Evolutionary conservation across 1,140 invertebrate genomes (phyloP), one percentile per base, ranked within the genome.

Genomic region (Magallana angulata): DNA sequence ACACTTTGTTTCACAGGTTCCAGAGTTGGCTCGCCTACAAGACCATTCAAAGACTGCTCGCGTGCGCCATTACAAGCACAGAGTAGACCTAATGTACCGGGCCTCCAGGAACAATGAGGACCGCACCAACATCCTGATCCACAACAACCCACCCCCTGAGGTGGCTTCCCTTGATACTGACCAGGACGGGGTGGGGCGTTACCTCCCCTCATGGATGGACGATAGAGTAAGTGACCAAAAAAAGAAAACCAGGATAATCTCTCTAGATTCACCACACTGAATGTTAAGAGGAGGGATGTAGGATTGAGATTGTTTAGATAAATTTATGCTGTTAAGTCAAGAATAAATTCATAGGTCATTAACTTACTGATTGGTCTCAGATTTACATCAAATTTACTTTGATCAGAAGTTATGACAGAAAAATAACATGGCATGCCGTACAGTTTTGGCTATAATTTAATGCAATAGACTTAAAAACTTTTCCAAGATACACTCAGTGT

Each of bases 41-140:
- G 93, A 93, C 86, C 90, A 92, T 60, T 90, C 92, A 1, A 80
- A 89, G 36, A 80, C 91, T 58, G 82, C 81, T 7, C 18, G 86
- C 60, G 89, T 90, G 0, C 58, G 89, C 58, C 58, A 90, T 18
- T 87, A 85, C 16, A 86, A 89, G 9, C 93, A 93, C 88, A 93
- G 93, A 84, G 89, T 90, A 18, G 91, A 93, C 81, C 80, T 94
- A 62, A 94, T 94, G 94, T 93, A 91, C 81, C 89, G 92, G 57
- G 91, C 93, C 6, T 93, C 94, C 0, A 68, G 89, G 18, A 92
- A 57, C 48, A 94, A 94, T 82, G 84, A 91, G 68, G 92, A 94
- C 87, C 84, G 92, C 8, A 92, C 91, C 7, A 90, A 91, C 14
- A 90, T 94, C 6, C 89, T 94, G 1, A 88, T 90, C 11, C 91